These are phyloP conservation scores for Onychostoma macrolepis DNA, from an alignment of 2,113 vertebrate species.

Conservation along the genomic window DNA sequence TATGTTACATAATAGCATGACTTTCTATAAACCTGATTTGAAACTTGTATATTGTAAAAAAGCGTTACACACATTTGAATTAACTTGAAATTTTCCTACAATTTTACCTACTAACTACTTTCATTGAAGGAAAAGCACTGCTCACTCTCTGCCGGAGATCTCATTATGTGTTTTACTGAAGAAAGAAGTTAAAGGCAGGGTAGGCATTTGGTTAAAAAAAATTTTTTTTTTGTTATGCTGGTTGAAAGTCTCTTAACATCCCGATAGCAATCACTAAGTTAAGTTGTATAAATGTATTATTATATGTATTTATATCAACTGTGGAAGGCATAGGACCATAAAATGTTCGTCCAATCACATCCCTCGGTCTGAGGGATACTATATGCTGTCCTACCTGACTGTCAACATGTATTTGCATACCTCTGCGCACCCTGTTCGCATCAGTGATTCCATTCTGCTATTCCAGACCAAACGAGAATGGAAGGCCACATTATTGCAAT, in stretches of 20 bases:
- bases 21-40: neutral
- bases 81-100: neutral
- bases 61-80: neutral
- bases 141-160: neutral
- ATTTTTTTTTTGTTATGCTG: too few relatives aligned
- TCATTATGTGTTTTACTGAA: neutral
- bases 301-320: neutral
- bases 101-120: neutral
- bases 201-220: too few relatives aligned
- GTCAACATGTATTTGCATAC: neutral
- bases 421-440: too few relatives aligned
- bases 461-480: neutral
- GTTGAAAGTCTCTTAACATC: too few relatives aligned
- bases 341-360: neutral
- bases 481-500: neutral
- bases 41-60: neutral
- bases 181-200: neutral
- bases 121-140: neutral
- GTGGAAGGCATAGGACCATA: neutral
- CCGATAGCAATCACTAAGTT: too few relatives aligned
- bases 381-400: neutral
- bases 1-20: neutral
- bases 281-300: neutral
- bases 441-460: too few relatives aligned
- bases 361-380: neutral